Percentiles rank a stretch among this genome's conserved stretches.
phyloP scores from a whole-genome alignment of 2,113 vertebrate species.

The Callopanchax toddi region DNA sequence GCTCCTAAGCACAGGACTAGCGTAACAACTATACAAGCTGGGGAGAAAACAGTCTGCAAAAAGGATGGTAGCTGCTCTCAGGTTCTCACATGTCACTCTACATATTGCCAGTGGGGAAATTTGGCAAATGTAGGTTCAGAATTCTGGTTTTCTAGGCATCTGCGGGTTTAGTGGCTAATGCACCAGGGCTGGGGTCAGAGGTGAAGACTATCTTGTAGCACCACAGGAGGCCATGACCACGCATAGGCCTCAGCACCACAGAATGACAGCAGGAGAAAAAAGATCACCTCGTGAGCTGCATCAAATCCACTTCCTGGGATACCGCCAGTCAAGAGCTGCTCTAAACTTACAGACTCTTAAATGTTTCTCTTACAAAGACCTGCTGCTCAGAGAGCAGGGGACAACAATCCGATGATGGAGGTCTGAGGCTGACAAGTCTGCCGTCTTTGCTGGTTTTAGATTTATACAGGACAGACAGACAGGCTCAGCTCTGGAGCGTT shows the following conservation, averaged over 20 bases:
- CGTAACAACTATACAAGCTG: constrained; percentile 50
- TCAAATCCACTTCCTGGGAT: constrained; percentile 31
- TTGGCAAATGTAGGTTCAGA: constrained; percentile 11
- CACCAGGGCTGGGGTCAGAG: constrained; percentile 47
- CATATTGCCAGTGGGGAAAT: constrained; percentile 1
- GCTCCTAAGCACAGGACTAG: constrained; percentile 53
- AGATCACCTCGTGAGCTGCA: constrained; percentile 38
- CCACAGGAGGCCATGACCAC: constrained; percentile 63
- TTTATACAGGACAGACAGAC: constrained; percentile 77
- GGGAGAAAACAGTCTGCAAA: constrained; percentile 59
- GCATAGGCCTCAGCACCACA: constrained; percentile 71
- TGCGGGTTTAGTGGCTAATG: constrained; percentile 51
- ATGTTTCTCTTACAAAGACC: constrained; percentile 4
- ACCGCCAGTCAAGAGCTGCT: constrained; percentile 36
- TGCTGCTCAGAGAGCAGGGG: constrained; percentile 26
- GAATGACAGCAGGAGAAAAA: constrained; percentile 56
- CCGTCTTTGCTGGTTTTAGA: constrained; percentile 77
- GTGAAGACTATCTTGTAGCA: constrained; percentile 72
- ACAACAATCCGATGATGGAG: constrained; percentile 28
- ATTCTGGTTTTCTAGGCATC: constrained; percentile 44
- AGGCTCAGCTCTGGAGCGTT: constrained; percentile 45
- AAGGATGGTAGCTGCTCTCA: constrained; percentile 63
- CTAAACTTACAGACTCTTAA: constrained; percentile 11
- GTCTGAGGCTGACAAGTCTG: constrained; percentile 63
- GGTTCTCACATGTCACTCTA: constrained; percentile 33